Base-by-base conservation (phyloP, 2,888 invertebrate genomes). In the Auanema sp. region DNA sequence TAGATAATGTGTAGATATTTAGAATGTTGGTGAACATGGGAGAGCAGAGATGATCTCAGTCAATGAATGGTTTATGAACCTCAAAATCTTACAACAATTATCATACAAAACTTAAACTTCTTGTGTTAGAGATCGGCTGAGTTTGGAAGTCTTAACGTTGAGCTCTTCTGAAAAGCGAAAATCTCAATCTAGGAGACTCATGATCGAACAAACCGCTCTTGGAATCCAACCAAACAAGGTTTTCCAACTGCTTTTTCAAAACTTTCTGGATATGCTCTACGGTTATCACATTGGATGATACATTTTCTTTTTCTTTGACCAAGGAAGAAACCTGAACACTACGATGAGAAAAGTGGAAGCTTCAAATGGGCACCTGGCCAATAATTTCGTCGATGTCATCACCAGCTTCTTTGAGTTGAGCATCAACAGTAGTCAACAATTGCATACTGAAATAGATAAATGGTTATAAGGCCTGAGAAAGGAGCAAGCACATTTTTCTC, bases 161-260 rank as follows among this genome's bases (percentile, higher is more conserved):
- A 33, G 33, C 33, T 33, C 33, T 33, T 33, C 33, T 33, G 33
- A 8, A 33, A 33, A 33, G 3, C 3, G 3, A 5, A 33, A 33
- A 33, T 33, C n/a, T n/a, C n/a, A n/a, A n/a, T 33, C 33, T 5
- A 5, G 8, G 33, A 33, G 8, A 33, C 47, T 8, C 16, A 23
- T 18, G 23, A 54, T 11, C 2, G 25, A 53, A 63, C 66, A 40
- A 24, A 62, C 70, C 66, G 24, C 73, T 68, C 49, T 76, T 76
- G 23, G 66, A 54, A 56, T 77, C 77, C 23, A 77, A 60, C 65
- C 68, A 72, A 6, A 64, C 44, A 25, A 77, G 68, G 33, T 65
- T 71, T 25, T 72, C 75, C 54, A 77, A 44, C 57, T 77, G 77
- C 40, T 70, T 76, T 44, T 64, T 65, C 16, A 76, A 67, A n/a